Conservation (phyloP, 2,113 vertebrate species). For the Crotophaga sulcirostris region DNA sequence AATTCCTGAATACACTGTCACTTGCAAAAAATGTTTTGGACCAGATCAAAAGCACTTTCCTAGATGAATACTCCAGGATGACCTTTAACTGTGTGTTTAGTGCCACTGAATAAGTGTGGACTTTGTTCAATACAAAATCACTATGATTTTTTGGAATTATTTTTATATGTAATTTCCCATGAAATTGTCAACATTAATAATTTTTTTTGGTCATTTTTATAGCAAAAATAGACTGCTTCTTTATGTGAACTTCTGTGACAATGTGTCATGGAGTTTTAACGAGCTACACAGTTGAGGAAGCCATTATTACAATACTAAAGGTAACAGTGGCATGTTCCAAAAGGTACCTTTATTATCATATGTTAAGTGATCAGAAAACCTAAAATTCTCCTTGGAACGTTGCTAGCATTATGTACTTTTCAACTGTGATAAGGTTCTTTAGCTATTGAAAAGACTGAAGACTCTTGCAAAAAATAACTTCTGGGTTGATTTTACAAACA, state of each 20-base stretch:
- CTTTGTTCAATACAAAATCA: background rate
- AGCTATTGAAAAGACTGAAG: background rate
- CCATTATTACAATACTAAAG: background rate
- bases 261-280: background rate
- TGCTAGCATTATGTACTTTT: background rate
- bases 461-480: background rate
- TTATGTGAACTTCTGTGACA: background rate
- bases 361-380: background rate
- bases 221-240: background rate
- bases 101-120: background rate
- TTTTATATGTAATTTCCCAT: background rate
- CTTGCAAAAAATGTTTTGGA: slow-evolving; percentile 15
- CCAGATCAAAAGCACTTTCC: background rate
- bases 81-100: background rate
- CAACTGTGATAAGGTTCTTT: background rate
- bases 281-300: background rate
- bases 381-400: slow-evolving; percentile 33
- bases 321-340: slow-evolving; percentile 8
- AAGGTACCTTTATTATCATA: background rate
- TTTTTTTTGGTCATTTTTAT: background rate
- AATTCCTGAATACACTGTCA: background rate
- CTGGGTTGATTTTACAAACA: background rate
- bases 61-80: background rate
- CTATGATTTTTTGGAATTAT: background rate
- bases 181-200: background rate